These are phyloP conservation scores for Hirundo rustica DNA, from an alignment of 2,797 vertebrate genomes.

Conservation along the genomic window DNA sequence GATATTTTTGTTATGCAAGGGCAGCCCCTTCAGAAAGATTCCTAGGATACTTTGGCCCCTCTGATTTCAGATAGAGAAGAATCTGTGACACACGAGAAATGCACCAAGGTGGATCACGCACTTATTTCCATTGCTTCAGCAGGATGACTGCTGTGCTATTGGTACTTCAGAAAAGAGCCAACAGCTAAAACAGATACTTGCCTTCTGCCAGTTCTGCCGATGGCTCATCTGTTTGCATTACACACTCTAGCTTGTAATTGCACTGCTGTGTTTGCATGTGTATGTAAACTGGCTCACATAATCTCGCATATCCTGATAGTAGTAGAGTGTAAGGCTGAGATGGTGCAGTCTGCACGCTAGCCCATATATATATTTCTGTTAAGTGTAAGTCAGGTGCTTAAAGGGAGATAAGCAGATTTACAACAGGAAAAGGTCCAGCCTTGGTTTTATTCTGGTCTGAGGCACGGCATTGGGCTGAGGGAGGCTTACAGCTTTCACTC, in stretches of 20 bases:
- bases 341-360: neutral
- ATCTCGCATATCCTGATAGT: neutral
- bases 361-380: neutral
- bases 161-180: neutral
- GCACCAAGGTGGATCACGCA: neutral
- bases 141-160: neutral
- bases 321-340: neutral
- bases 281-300: neutral
- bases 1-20: neutral
- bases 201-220: constrained; percentile 11
- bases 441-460: neutral
- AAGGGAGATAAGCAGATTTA: neutral
- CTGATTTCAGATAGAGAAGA: constrained; percentile 24
- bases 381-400: neutral
- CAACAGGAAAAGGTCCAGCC: neutral
- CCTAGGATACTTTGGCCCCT: neutral
- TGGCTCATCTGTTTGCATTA: neutral
- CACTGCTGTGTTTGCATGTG: neutral
- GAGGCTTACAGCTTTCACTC: neutral
- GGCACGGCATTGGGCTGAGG: accelerated
- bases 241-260: neutral
- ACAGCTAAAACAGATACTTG: constrained; percentile 6
- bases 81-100: constrained; percentile 36
- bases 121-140: constrained; percentile 42
- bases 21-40: neutral